Evolutionary conservation across 2,113 vertebrate species (phyloP).

Genomic region (Brachypteracias leptosomus): DNA sequence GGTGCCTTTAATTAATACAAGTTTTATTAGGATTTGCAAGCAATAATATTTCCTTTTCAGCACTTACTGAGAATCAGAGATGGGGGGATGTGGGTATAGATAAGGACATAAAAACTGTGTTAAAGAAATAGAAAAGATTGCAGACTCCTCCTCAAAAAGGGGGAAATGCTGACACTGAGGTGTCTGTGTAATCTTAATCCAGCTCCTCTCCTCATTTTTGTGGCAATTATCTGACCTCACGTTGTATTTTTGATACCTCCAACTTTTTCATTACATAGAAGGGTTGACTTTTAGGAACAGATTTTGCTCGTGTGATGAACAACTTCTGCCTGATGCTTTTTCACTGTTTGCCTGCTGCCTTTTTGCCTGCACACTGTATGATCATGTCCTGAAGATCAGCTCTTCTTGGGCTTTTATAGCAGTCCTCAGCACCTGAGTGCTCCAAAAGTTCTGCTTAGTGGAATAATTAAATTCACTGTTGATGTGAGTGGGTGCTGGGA

Average conservation of each 20-base stretch:
- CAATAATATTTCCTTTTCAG: neutral
- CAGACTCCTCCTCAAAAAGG: neutral
- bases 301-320: neutral
- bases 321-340: neutral
- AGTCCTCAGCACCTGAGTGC: neutral
- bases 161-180: neutral
- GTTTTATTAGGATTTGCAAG: neutral
- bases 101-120: neutral
- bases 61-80: neutral
- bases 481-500: neutral
- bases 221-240: neutral
- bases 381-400: neutral
- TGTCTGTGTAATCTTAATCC: neutral
- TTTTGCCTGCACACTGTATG: neutral
- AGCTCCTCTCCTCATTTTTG: neutral
- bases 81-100: neutral
- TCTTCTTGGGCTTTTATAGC: neutral
- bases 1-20: conserved; percentile 40
- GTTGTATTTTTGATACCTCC: neutral
- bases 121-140: neutral
- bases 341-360: neutral
- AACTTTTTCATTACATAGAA: neutral
- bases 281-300: neutral
- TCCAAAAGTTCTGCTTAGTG: neutral
- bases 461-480: neutral